These are phyloP conservation scores for Amorpha juglandis DNA, from an alignment of 2,888 invertebrate species.

Conservation along the genomic window DNA sequence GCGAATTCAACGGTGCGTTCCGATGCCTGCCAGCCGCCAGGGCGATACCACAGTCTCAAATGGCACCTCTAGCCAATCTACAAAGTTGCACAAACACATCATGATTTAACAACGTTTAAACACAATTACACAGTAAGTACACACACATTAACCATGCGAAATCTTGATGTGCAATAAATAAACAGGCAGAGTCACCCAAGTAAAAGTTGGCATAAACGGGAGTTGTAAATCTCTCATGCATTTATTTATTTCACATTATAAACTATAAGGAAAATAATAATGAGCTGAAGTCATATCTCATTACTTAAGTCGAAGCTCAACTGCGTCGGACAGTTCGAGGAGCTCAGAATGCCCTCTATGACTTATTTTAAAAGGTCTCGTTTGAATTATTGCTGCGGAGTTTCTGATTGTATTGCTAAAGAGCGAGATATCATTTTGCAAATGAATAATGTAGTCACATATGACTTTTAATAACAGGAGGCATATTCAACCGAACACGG, in stretches of 20 bases:
- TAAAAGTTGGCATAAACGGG: constrained; percentile 49
- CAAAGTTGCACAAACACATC: constrained; percentile 23
- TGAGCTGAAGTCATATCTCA: constrained; percentile 79
- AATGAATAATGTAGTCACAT: constrained; percentile 15
- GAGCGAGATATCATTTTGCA: constrained; percentile 20
- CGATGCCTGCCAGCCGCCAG: constrained; percentile 15
- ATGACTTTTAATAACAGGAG: constrained; percentile 18
- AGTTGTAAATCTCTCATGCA: constrained; percentile 67
- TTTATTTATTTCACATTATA: constrained; percentile 65
- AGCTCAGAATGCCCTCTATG: constrained; percentile 29
- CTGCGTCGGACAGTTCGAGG: constrained; percentile 59
- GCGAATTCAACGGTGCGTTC: constrained; percentile 38
- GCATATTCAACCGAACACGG: constrained; percentile 26
- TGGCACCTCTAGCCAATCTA: constrained; percentile 22
- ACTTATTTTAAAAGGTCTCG: constrained; percentile 13
- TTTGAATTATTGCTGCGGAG: constrained; percentile 22
- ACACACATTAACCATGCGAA: constrained; percentile 12
- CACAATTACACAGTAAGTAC: constrained; percentile 26
- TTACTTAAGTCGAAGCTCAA: constrained; percentile 76
- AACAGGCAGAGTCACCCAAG: constrained; percentile 32
- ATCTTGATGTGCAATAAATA: constrained; percentile 22
- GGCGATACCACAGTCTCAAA: constrained; percentile 25
- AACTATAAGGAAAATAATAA: constrained; percentile 75
- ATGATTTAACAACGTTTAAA: constrained; percentile 29
- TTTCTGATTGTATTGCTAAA: constrained; percentile 24